phyloP scores from a whole-genome alignment of 2,888 invertebrate genomes.

The Eupithecia inturbata region DNA sequence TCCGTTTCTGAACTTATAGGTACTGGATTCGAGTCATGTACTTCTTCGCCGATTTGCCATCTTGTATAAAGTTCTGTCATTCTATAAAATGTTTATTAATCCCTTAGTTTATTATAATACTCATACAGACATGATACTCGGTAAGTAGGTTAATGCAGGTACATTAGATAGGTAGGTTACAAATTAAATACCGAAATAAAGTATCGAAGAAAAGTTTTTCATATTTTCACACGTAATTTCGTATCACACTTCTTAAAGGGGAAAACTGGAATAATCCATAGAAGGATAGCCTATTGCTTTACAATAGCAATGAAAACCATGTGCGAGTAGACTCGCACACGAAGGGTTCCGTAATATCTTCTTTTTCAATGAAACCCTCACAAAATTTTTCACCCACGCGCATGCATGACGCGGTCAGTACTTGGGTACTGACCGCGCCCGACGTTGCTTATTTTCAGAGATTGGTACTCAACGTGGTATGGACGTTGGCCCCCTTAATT shows the following conservation, averaged over 20 bases:
- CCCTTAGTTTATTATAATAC: not conserved
- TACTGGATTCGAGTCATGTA: slow-evolving; percentile 54
- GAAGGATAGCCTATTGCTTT: not conserved
- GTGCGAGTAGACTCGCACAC: not conserved
- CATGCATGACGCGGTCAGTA: too few species aligned
- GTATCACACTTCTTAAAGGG: not conserved
- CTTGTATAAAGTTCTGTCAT: slow-evolving; percentile 65
- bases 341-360: not conserved
- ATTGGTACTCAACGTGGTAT: slow-evolving; percentile 55
- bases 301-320: not conserved
- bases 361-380: too few species aligned
- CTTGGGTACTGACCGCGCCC: slow-evolving; percentile 69
- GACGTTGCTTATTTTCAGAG: slow-evolving; percentile 81
- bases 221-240: too few species aligned
- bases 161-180: not conserved
- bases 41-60: slow-evolving; percentile 61
- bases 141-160: not conserved
- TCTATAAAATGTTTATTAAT: slow-evolving; percentile 48
- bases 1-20: slow-evolving; percentile 42
- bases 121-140: not conserved
- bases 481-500: not conserved
- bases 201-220: too few species aligned
- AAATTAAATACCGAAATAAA: not conserved
- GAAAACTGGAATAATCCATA: not conserved
- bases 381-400: too few species aligned